These are phyloP conservation scores for Acromyrmex echinatior DNA, from an alignment of 1,140 invertebrate species.

Conservation along the genomic window DNA sequence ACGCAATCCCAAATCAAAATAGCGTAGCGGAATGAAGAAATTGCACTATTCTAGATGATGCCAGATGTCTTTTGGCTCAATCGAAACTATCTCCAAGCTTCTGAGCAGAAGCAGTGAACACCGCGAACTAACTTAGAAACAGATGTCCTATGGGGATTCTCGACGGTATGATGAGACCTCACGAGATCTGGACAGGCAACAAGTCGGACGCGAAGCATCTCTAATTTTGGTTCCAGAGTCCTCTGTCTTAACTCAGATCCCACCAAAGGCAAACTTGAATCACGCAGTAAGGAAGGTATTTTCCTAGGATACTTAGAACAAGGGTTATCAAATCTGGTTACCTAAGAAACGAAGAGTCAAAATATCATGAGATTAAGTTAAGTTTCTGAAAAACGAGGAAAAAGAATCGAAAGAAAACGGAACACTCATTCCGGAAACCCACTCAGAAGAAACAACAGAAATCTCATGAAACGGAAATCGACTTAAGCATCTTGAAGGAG, in stretches of 20 bases:
- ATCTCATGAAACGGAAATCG: too few species aligned
- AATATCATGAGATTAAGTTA: not conserved
- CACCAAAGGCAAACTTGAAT: not conserved
- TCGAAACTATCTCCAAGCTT: not conserved
- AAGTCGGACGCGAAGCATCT: not conserved
- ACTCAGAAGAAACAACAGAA: too few species aligned
- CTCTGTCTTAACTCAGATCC: not conserved
- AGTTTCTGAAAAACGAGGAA: not conserved
- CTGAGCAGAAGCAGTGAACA: not conserved
- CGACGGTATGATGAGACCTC: not conserved
- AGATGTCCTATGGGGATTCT: not conserved
- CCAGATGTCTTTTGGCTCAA: not conserved
- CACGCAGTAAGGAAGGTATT: not conserved
- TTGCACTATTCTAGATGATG: not conserved
- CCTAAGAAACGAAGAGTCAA: not conserved
- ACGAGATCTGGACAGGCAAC: constrained; percentile 7
- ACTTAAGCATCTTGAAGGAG: too few species aligned
- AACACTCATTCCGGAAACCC: too few species aligned
- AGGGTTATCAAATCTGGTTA: not conserved
- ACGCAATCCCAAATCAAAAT: not conserved
- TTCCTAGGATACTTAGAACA: not conserved
- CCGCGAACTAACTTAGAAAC: not conserved
- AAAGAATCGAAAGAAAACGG: not conserved
- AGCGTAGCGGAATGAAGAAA: not conserved
- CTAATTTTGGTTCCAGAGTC: not conserved